Evolutionary conservation across 2,888 invertebrate species (phyloP).

Genomic region (Amiota communis): DNA sequence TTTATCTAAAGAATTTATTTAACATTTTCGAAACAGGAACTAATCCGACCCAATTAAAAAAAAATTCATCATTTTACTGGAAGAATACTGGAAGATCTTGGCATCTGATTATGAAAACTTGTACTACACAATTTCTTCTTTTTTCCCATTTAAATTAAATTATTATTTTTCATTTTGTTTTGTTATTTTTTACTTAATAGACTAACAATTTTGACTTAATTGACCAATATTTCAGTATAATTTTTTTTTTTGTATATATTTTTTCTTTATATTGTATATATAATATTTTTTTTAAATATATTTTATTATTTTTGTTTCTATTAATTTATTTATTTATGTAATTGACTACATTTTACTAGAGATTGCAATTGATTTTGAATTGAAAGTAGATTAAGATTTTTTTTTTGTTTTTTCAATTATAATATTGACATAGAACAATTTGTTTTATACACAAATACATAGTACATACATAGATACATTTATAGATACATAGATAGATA

Average conservation of each 20-base stretch:
- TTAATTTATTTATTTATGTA: constrained; percentile 39
- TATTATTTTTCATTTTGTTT: neutral
- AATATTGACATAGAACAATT: constrained; percentile 6
- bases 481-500: constrained; percentile 25
- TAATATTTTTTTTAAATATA: neutral
- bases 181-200: neutral
- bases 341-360: constrained; percentile 62
- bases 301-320: constrained; percentile 4
- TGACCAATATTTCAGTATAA: constrained; percentile 50
- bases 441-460: constrained; percentile 37
- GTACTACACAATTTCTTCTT: neutral
- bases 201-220: constrained; percentile 44
- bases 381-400: constrained; percentile 35
- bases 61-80: too few species aligned
- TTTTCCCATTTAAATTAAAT: neutral
- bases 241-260: constrained; percentile 33
- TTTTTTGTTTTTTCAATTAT: constrained; percentile 37
- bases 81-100: too few species aligned
- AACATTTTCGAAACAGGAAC: too few species aligned
- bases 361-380: constrained; percentile 45
- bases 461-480: constrained; percentile 24
- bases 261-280: neutral
- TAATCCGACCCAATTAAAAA: too few species aligned
- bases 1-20: too few species aligned
- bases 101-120: too few species aligned